These are phyloP conservation scores for Indri indri DNA, from an alignment of 2,113 vertebrate species.

Conservation along the genomic window DNA sequence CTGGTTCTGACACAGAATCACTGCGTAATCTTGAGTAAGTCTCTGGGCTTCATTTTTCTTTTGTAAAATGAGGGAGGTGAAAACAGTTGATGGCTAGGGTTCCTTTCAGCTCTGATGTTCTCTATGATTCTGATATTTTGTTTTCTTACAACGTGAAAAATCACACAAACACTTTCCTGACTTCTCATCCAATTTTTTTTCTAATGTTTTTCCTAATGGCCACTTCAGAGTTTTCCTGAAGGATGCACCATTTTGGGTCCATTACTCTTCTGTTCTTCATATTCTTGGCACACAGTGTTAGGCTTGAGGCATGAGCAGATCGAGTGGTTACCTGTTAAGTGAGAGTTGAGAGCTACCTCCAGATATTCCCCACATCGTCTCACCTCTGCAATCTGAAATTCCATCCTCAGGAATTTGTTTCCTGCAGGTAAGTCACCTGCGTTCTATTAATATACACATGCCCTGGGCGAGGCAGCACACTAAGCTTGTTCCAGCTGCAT, in stretches of 20 bases:
- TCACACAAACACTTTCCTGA: constrained; percentile 24
- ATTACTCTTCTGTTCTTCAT: not conserved
- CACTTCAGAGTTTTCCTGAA: not conserved
- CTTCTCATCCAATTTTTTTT: not conserved
- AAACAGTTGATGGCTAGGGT: not conserved
- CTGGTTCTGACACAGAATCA: not conserved
- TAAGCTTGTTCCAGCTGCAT: constrained; percentile 11
- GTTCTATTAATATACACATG: not conserved
- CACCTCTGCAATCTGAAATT: constrained; percentile 9
- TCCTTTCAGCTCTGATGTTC: not conserved
- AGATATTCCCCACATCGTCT: not conserved
- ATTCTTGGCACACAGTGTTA: not conserved
- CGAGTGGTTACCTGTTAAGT: not conserved
- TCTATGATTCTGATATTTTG: not conserved
- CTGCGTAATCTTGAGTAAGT: not conserved
- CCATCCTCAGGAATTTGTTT: constrained; percentile 1
- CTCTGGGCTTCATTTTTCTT: not conserved
- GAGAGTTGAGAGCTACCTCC: not conserved
- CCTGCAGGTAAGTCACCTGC: not conserved
- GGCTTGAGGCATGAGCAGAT: not conserved
- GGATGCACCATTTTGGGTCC: not conserved
- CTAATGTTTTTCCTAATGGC: not conserved
- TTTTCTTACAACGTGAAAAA: constrained; percentile 25
- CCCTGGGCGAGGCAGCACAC: not conserved
- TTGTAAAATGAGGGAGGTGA: not conserved